Conservation (phyloP, 2,888 invertebrate genomes). For the Chrysodeixis includens region DNA sequence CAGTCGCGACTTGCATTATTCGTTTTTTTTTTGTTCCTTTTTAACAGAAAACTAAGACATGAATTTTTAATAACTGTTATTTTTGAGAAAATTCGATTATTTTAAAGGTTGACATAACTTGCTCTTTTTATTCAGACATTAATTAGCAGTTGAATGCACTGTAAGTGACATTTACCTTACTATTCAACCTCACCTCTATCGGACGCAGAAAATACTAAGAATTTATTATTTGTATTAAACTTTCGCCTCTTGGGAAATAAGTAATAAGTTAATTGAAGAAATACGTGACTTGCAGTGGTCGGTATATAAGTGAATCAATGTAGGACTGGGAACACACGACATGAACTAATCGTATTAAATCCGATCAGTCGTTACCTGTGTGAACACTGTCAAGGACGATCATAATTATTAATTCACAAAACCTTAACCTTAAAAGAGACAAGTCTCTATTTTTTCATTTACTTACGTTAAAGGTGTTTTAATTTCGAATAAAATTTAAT, state of each 20-base stretch:
- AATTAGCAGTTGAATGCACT: not conserved
- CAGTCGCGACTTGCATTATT: not conserved
- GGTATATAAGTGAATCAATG: not conserved
- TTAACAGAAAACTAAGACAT: too few relatives aligned
- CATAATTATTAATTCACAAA: not conserved
- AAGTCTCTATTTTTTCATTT: too few relatives aligned
- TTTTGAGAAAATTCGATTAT: too few relatives aligned
- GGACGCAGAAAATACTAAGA: not conserved
- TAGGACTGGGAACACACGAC: not conserved
- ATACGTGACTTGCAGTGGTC: not conserved
- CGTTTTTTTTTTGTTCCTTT: not conserved
- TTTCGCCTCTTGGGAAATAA: not conserved
- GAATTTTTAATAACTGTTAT: too few relatives aligned
- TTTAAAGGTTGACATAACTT: too few relatives aligned
- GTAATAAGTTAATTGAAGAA: slow-evolving; percentile 4
- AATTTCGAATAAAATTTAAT: too few relatives aligned
- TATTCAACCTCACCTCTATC: not conserved
- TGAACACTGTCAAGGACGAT: not conserved
- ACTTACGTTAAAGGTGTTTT: too few relatives aligned
- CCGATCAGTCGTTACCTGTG: not conserved
- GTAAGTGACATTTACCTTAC: not conserved
- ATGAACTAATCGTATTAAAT: not conserved
- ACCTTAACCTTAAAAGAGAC: too few relatives aligned
- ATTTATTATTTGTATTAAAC: not conserved
- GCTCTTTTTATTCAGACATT: not conserved